Evolutionary conservation across 1,140 invertebrate species (phyloP).

Genomic region (Panulirus ornatus): DNA sequence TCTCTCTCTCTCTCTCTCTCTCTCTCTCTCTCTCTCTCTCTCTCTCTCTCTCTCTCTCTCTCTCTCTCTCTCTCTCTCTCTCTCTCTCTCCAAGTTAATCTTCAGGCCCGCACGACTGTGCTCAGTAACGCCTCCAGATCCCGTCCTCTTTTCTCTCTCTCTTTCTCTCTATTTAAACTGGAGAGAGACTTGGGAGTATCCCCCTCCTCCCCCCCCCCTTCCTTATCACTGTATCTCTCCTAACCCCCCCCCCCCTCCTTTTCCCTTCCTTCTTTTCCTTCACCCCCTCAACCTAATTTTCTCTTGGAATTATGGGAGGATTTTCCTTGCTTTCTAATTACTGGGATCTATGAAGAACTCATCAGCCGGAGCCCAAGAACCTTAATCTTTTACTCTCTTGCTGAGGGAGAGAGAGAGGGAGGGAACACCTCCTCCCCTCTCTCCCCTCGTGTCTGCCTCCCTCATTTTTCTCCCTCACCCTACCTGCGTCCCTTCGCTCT

Average conservation of each 20-base stretch:
- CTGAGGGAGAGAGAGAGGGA: no score
- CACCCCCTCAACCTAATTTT: not conserved
- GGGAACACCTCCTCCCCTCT: not conserved
- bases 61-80: not conserved
- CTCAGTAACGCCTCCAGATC: not conserved
- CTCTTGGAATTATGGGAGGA: no score
- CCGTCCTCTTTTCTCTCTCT: not conserved
- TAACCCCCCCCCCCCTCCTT: not conserved
- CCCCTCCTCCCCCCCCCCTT: not conserved
- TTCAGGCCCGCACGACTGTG: no score
- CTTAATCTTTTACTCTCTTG: no score
- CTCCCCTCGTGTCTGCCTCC: not conserved
- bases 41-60: not conserved
- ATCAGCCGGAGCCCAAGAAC: no score
- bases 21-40: not conserved
- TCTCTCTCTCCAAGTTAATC: not conserved
- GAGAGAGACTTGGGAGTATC: no score
- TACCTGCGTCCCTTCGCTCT: no score
- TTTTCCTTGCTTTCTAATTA: no score
- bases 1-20: constrained; percentile 6
- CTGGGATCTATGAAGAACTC: no score
- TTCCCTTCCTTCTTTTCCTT: not conserved
- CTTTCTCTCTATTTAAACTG: no score
- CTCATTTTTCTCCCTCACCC: constrained; percentile 5
- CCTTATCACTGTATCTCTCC: constrained; percentile 1